Evolutionary conservation across 2,888 invertebrate genomes (phyloP).

Genomic region (Callyntrura guangdongensis): DNA sequence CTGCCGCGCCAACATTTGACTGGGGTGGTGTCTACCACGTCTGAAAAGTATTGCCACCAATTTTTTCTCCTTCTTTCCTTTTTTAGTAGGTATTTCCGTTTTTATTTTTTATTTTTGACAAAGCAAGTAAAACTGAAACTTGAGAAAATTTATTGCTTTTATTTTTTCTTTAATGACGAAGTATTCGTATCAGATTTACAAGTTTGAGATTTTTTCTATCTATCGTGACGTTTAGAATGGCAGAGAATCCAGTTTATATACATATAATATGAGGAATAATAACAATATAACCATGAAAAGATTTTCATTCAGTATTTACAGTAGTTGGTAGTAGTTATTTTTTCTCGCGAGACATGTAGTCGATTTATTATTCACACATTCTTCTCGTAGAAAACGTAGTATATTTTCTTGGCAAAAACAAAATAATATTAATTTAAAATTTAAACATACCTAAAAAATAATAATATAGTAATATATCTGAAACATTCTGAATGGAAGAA

Average conservation of each 20-base stretch:
- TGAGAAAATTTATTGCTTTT: slow-evolving; percentile 56
- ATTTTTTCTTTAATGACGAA: slow-evolving; percentile 31
- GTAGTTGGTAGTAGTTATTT: slow-evolving; percentile 56
- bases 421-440: slow-evolving; percentile 32
- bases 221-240: slow-evolving; percentile 42
- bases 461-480: slow-evolving; percentile 40
- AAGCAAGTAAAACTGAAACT: slow-evolving; percentile 50
- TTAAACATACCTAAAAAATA: slow-evolving; percentile 38
- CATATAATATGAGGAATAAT: neutral
- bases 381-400: slow-evolving; percentile 53
- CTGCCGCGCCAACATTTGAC: slow-evolving; percentile 68
- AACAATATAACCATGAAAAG: slow-evolving; percentile 44
- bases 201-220: slow-evolving; percentile 54
- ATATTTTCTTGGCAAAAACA: slow-evolving; percentile 57
- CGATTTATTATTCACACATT: slow-evolving; percentile 59
- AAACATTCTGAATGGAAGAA: slow-evolving; percentile 44
- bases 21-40: slow-evolving; percentile 75
- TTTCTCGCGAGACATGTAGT: slow-evolving; percentile 39
- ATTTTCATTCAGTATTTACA: slow-evolving; percentile 66
- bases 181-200: slow-evolving; percentile 18
- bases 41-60: slow-evolving; percentile 77
- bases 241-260: slow-evolving; percentile 7
- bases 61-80: slow-evolving; percentile 70
- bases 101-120: slow-evolving; percentile 62
- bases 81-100: slow-evolving; percentile 61